Percentiles rank a stretch among this genome's conserved stretches.
phyloP scores from a whole-genome alignment of 92 coral and sea anemone species.

The Parazoanthus swiftii region DNA sequence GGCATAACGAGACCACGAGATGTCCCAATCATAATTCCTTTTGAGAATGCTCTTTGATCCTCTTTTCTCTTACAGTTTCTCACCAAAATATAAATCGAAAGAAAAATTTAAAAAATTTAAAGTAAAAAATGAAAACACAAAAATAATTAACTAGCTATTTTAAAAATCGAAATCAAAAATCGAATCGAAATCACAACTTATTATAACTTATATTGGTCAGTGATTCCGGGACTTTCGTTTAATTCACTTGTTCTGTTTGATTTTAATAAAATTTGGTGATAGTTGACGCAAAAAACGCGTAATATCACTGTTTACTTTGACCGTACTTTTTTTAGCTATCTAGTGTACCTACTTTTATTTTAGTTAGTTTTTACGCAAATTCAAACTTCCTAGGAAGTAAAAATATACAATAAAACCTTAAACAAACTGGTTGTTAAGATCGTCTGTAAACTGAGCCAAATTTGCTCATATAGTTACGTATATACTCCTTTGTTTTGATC shows the following conservation, averaged over 20 bases:
- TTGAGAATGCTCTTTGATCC: background rate
- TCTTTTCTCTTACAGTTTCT: too few relatives aligned
- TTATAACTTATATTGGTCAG: background rate
- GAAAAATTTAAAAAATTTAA: too few relatives aligned
- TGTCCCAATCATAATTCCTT: too few relatives aligned
- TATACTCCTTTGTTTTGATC: conserved; percentile 93
- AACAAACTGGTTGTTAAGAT: conserved; percentile 48
- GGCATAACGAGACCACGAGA: background rate
- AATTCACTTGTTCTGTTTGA: background rate
- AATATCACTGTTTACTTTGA: background rate
- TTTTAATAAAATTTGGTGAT: background rate
- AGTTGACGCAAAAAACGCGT: background rate
- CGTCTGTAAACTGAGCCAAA: conserved; percentile 85
- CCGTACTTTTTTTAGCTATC: background rate
- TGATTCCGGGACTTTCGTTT: background rate
- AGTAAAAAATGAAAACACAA: too few relatives aligned
- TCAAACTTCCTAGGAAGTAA: conserved; percentile 46
- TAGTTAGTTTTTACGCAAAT: background rate
- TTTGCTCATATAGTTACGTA: conserved; percentile 90
- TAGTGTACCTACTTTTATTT: background rate
- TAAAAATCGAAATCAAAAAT: too few relatives aligned
- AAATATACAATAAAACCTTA: conserved; percentile 45
- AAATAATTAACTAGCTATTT: too few relatives aligned
- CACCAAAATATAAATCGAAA: too few relatives aligned
- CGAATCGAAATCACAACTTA: too few relatives aligned